Conservation (phyloP, 2,113 vertebrate genomes). For the Scortum barcoo region DNA sequence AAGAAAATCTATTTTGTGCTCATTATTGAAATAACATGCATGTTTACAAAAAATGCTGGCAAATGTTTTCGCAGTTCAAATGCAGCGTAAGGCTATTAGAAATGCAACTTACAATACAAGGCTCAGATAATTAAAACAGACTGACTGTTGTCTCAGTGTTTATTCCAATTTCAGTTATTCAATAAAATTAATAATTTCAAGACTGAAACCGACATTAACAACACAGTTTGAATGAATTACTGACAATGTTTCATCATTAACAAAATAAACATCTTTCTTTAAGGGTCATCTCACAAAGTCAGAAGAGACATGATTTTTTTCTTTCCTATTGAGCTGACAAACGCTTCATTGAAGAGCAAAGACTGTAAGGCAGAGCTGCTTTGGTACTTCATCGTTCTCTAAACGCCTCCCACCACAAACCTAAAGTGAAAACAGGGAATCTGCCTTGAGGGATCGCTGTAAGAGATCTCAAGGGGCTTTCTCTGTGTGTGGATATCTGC, state of each 20-base stretch:
- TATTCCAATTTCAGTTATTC: background rate
- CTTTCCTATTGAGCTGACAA: background rate
- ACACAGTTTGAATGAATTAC: background rate
- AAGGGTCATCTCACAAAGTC: background rate
- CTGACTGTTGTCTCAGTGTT: background rate
- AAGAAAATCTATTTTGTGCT: background rate
- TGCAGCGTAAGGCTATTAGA: background rate
- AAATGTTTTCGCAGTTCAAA: background rate
- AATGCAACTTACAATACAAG: background rate
- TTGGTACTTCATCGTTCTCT: constrained; percentile 17
- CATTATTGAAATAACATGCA: background rate
- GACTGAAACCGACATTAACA: background rate
- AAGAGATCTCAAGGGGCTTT: constrained; percentile 34
- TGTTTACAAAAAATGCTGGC: constrained; percentile 4
- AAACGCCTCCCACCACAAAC: constrained; percentile 44
- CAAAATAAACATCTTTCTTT: background rate
- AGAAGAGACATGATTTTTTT: background rate
- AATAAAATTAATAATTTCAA: background rate
- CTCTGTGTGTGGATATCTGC: constrained; percentile 32
- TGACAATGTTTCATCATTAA: background rate
- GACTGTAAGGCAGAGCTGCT: background rate
- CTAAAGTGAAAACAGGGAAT: constrained; percentile 36
- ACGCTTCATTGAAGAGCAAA: constrained; percentile 29
- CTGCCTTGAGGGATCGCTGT: constrained; percentile 32
- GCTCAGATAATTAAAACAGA: background rate